Evolutionary conservation across 2,888 invertebrate species (phyloP).

Genomic region (Mythimna ferrago): DNA sequence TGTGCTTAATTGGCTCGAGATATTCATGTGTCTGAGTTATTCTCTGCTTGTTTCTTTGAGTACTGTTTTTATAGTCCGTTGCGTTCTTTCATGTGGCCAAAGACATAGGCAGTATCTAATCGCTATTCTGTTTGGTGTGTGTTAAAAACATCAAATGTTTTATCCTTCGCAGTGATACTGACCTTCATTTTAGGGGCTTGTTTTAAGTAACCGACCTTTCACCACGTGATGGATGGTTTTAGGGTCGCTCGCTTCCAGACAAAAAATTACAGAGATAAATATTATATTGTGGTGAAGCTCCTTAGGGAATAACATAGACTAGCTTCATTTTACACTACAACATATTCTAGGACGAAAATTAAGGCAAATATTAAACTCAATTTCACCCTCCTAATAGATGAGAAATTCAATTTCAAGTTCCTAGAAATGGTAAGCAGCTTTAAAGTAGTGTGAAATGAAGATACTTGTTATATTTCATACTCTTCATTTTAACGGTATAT

Average conservation of each 20-base stretch:
- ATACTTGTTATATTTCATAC: slow-evolving; percentile 33
- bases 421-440: slow-evolving; percentile 42
- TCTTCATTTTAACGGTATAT: slow-evolving; percentile 16
- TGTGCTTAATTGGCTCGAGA: slow-evolving; percentile 31
- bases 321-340: slow-evolving; percentile 30
- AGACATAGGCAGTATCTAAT: background rate
- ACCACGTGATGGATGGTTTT: slow-evolving; percentile 30
- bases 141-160: background rate
- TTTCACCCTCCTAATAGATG: slow-evolving; percentile 41
- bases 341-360: slow-evolving; percentile 33
- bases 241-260: slow-evolving; percentile 5
- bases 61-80: background rate
- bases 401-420: slow-evolving; percentile 51
- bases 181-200: slow-evolving; percentile 15
- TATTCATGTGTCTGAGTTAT: slow-evolving; percentile 12
- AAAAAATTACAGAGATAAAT: slow-evolving; percentile 29
- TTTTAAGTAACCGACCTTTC: slow-evolving; percentile 19
- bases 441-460: slow-evolving; percentile 61
- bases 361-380: slow-evolving; percentile 53
- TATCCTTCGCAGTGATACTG: background rate
- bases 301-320: slow-evolving; percentile 10
- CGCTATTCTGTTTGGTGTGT: background rate
- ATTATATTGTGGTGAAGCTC: slow-evolving; percentile 8
- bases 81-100: background rate
- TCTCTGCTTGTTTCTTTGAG: background rate